These are phyloP conservation scores for Crenichthys baileyi DNA, from an alignment of 2,797 vertebrate genomes.

Conservation along the genomic window DNA sequence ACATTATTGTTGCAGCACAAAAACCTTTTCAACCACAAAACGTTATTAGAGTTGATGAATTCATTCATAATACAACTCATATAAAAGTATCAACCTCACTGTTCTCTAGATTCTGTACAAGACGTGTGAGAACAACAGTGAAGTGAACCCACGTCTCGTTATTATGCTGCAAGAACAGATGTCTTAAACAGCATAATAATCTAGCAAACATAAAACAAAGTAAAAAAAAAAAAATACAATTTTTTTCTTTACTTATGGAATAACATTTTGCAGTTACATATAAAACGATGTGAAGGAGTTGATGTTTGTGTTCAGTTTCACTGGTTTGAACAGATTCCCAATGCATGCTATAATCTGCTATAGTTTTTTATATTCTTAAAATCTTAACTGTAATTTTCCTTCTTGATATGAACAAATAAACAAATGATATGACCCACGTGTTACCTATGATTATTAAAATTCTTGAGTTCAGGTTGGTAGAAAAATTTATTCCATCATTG, in stretches of 20 bases:
- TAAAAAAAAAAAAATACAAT: neutral
- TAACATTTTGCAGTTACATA: neutral
- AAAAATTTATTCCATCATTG: neutral
- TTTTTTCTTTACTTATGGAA: too few species aligned
- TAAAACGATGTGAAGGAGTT: neutral
- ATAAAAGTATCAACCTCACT: neutral
- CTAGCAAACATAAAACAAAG: neutral
- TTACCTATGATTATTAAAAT: neutral
- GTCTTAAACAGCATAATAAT: neutral
- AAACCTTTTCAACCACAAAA: neutral
- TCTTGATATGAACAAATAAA: neutral
- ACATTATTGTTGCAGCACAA: neutral
- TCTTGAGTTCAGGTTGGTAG: neutral
- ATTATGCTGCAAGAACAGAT: neutral
- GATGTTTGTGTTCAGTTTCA: neutral
- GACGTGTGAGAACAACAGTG: too few species aligned
- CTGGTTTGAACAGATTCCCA: too few species aligned
- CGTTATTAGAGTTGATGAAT: neutral
- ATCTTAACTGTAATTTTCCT: neutral
- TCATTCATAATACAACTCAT: neutral
- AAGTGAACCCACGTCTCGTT: neutral
- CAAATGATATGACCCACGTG: neutral
- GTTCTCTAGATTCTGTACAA: too few species aligned
- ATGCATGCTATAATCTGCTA: neutral
- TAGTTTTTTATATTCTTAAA: neutral